Evolutionary conservation across 2,888 invertebrate genomes (phyloP), one percentile per base, ranked within the genome.

Genomic region (Drosophila mimetica): DNA sequence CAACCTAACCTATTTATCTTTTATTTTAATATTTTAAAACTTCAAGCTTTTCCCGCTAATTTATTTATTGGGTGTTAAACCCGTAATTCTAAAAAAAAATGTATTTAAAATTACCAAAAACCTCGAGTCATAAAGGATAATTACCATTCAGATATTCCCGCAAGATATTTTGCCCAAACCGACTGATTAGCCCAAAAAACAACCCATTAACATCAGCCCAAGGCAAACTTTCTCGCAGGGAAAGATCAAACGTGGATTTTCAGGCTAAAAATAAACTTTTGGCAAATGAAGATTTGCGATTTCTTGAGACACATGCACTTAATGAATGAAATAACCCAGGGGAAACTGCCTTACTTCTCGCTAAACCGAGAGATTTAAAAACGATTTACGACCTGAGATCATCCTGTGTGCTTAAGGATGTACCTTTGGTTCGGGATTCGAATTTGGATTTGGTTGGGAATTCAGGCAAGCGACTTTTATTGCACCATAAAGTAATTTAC

Each of bases 401-500:
- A 22, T 42, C n/a, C 13, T 32, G n/a, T 42, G 25, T 22, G 20
- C 20, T 47, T 22, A 30, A 32, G 47, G 52, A 59, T 59, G 42
- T 59, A 32, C 39, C 32, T 59, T 51, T 37, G 18, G 22, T 4
- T 39, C 13, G 13, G 34, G 34, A 34, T 2, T 42, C 16, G 16
- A 7, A 25, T 25, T 25, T 25, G 58, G 48, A 60, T 41, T 51
- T 41, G 58, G 34, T 50, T 44, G 46, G 47, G 18, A 34, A 18
- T 42, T 44, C 63, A 16, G 39, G 44, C 71, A 14, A 50, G 37
- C 51, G 34, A 47, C 32, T 57, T 71, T 67, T 60, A 73, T 60
- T 59, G 60, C 67, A 50, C 64, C 76, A 75, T 76, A 80, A 79
- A 86, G 78, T 86, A 86, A 81, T 83, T 74, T 83, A 75, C 59